Percentiles rank a stretch among this genome's conserved stretches.
Conservation (phyloP, 2,797 vertebrate species). For the Sternarchorhynchus goeldii region DNA sequence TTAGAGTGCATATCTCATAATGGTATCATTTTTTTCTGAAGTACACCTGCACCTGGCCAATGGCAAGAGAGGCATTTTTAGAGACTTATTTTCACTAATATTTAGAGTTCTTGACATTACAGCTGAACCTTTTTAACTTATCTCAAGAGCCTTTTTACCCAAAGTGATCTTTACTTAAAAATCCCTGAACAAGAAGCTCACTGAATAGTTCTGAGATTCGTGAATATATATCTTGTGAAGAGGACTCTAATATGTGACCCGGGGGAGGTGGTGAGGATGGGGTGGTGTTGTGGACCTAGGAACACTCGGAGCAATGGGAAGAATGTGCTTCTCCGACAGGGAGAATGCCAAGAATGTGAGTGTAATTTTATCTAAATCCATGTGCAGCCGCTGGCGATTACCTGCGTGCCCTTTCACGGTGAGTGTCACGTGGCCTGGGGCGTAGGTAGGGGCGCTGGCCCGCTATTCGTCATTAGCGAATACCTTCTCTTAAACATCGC, state of each 20-base stretch:
- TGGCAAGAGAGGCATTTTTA: neutral
- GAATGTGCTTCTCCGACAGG: conserved; percentile 72
- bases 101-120: neutral
- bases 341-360: conserved; percentile 78
- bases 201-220: neutral
- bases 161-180: neutral
- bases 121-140: neutral
- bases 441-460: neutral
- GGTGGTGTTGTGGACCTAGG: conserved; percentile 44
- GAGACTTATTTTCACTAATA: neutral
- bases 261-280: conserved; percentile 10
- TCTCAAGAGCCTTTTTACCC: neutral
- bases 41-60: neutral
- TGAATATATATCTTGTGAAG: neutral
- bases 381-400: conserved; percentile 56
- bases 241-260: neutral
- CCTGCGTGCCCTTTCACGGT: conserved; percentile 57
- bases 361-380: conserved; percentile 67
- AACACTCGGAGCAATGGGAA: conserved; percentile 68
- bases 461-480: neutral
- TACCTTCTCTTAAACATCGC: neutral
- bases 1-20: neutral
- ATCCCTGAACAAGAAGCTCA: neutral
- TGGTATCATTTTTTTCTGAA: neutral
- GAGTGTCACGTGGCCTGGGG: neutral